Conservation (phyloP, 2,888 invertebrate species). For the Rhagonycha lutea region DNA sequence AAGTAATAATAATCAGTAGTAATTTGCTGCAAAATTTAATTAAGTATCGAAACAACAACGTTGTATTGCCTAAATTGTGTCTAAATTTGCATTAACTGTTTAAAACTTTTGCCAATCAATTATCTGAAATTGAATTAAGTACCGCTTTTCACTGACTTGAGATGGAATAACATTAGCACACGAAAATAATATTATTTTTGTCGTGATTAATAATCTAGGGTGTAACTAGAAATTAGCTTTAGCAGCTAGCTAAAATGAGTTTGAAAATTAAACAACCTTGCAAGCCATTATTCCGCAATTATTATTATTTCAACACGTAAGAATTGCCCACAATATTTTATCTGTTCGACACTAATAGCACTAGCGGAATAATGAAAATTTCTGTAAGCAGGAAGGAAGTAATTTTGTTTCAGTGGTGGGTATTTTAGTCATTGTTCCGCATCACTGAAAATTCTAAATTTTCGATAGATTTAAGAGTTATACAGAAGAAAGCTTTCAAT, state of each 20-base stretch:
- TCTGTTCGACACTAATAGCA: conserved; percentile 21
- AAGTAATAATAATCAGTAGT: neutral
- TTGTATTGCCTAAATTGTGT: neutral
- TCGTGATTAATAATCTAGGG: neutral
- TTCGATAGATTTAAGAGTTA: conserved; percentile 14
- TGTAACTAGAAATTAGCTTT: neutral
- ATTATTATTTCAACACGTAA: neutral
- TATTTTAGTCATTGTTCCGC: conserved; percentile 19
- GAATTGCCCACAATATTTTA: neutral
- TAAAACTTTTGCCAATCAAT: neutral
- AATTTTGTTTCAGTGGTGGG: conserved; percentile 8
- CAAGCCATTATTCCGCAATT: neutral
- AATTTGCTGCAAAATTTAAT: neutral
- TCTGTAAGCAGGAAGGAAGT: conserved; percentile 22
- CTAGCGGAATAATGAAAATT: conserved; percentile 22
- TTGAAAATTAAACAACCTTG: neutral
- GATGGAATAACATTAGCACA: neutral
- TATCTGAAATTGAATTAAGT: neutral
- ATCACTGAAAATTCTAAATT: conserved; percentile 15
- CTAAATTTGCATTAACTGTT: neutral
- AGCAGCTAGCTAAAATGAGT: neutral
- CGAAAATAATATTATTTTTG: neutral
- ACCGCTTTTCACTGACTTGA: neutral
- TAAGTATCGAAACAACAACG: neutral
- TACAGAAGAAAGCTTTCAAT: conserved; percentile 5